Conservation (phyloP, 2,797 vertebrate species). For the Megaceryle alcyon region DNA sequence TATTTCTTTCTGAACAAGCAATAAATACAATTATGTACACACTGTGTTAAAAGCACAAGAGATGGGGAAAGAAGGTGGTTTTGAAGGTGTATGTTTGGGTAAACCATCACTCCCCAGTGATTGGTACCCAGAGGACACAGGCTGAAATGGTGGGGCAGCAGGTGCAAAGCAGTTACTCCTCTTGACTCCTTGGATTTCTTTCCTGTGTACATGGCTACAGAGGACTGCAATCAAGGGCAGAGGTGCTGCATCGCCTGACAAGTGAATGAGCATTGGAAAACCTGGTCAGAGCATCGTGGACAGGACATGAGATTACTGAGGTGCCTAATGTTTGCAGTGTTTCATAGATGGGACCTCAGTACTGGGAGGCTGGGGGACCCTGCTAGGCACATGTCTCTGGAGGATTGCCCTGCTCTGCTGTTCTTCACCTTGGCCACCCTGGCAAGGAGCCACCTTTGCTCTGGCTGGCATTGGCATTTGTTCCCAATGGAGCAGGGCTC, state of each 20-base stretch:
- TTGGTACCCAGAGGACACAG: neutral
- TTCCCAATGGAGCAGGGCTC: neutral
- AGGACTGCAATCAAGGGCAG: neutral
- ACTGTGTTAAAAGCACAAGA: neutral
- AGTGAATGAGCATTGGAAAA: neutral
- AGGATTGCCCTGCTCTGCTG: neutral
- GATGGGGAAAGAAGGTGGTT: neutral
- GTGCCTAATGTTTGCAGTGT: rapidly evolving
- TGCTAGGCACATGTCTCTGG: neutral
- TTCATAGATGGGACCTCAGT: rapidly evolving
- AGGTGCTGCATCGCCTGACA: neutral
- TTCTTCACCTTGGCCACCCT: neutral
- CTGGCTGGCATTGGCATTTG: neutral
- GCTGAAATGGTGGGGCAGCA: rapidly evolving
- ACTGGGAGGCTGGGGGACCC: neutral
- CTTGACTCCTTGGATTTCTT: neutral
- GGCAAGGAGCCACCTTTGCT: neutral
- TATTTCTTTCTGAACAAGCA: conserved; percentile 19
- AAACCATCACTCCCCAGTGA: rapidly evolving
- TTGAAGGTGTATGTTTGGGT: neutral
- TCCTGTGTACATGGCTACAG: neutral
- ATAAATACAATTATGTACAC: neutral
- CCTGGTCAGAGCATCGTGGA: rapidly evolving
- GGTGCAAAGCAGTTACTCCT: neutral
- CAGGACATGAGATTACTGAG: rapidly evolving